Conservation (phyloP, 2,113 vertebrate genomes). For the Lethenteron reissneri region DNA sequence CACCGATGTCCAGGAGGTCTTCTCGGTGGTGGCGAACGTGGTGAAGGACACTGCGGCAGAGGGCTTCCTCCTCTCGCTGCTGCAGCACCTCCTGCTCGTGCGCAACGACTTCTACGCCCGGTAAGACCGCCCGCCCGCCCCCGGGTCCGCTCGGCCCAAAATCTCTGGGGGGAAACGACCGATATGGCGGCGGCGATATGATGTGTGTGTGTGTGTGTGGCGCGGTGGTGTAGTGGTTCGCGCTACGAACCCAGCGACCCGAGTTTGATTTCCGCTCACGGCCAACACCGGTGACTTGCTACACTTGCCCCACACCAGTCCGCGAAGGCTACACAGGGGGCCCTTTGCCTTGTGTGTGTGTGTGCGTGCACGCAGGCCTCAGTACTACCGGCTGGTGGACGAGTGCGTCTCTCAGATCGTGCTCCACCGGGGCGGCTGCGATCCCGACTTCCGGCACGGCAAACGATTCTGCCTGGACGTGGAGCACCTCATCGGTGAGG, state of each 20-base stretch:
- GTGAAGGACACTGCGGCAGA: constrained; percentile 72
- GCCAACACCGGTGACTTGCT: no score
- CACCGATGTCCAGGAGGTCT: constrained; percentile 78
- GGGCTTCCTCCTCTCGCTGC: constrained; percentile 63
- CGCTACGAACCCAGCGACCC: no score
- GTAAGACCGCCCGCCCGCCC: constrained; percentile 22
- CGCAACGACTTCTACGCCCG: constrained; percentile 84
- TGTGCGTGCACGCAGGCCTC: constrained; percentile 30
- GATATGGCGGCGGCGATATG: no score
- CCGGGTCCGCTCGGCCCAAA: no score
- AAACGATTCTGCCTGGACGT: constrained; percentile 69
- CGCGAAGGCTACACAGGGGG: no score
- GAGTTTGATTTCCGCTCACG: no score
- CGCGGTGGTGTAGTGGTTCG: no score
- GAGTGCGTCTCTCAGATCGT: constrained; percentile 80
- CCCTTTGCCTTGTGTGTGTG: constrained; percentile 11
- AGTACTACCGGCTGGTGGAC: constrained; percentile 95
- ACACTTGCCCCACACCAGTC: no score
- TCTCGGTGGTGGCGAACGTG: constrained; percentile 83
- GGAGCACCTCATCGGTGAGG: constrained; percentile 61
- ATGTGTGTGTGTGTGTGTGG: no score
- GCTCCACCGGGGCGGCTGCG: constrained; percentile 63
- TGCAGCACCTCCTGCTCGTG: constrained; percentile 85
- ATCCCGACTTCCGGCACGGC: constrained; percentile 76
- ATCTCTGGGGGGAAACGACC: no score